Evolutionary conservation across 2,888 invertebrate genomes (phyloP).

Genomic region (Spatulosminthurus flaviceps): DNA sequence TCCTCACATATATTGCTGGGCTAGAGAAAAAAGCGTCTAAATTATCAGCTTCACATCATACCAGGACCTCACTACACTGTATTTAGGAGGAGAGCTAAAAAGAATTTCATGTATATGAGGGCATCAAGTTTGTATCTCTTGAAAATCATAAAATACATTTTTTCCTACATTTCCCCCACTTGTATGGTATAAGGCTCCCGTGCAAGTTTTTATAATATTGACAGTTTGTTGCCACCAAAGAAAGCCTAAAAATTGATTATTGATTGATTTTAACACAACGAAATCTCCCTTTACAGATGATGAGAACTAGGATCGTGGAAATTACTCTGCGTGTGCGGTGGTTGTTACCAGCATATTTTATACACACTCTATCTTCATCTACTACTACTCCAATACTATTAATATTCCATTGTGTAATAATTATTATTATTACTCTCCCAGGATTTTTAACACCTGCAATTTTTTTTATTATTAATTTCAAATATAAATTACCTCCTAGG

Average conservation of each 20-base stretch:
- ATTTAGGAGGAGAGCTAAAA: not conserved
- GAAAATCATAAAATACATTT: no score
- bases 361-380: no score
- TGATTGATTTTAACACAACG: not conserved
- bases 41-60: not conserved
- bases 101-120: not conserved
- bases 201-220: not conserved
- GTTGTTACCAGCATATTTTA: no score
- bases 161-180: no score
- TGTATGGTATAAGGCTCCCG: no score
- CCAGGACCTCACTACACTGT: not conserved
- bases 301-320: not conserved
- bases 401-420: not conserved
- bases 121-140: not conserved
- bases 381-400: not conserved
- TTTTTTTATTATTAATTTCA: not conserved
- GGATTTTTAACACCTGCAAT: not conserved
- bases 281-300: not conserved
- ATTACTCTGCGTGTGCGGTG: not conserved
- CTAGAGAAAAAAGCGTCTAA: not conserved
- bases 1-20: not conserved
- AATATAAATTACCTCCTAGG: slow-evolving; percentile 25
- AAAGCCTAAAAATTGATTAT: slow-evolving; percentile 6
- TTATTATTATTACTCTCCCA: not conserved
- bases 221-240: slow-evolving; percentile 10